Evolutionary conservation across 2,888 invertebrate genomes (phyloP).

Genomic region (Pilophorus perplexus): DNA sequence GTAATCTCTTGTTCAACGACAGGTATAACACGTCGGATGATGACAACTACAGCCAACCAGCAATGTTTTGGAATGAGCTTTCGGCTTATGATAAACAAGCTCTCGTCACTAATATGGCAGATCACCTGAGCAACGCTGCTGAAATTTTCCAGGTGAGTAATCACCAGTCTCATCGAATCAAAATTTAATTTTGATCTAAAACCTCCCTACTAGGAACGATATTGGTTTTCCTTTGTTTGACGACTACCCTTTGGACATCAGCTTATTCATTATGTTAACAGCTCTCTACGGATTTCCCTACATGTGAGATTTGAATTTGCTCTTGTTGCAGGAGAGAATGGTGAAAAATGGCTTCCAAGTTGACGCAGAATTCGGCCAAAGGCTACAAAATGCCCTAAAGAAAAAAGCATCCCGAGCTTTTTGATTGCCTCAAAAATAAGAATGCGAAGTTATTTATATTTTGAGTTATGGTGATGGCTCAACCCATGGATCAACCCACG

Average conservation of each 20-base stretch:
- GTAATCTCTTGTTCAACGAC: too few species aligned
- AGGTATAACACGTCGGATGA: conserved; percentile 58
- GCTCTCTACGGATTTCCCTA: too few species aligned
- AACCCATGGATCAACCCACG: too few species aligned
- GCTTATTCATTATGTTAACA: too few species aligned
- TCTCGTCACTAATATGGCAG: conserved; percentile 40
- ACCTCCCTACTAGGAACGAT: neutral
- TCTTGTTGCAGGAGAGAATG: conserved; percentile 60
- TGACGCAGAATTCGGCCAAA: conserved; percentile 72
- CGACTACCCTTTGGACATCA: too few species aligned
- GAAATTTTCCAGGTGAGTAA: conserved; percentile 34
- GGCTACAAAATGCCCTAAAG: conserved; percentile 23
- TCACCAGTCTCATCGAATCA: neutral
- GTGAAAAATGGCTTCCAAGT: conserved; percentile 78
- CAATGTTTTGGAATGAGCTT: conserved; percentile 41
- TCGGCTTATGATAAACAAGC: conserved; percentile 31
- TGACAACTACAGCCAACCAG: conserved; percentile 60
- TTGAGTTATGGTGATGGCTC: too few species aligned
- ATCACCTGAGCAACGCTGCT: conserved; percentile 40
- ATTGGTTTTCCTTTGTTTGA: too few species aligned
- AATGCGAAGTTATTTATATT: too few species aligned
- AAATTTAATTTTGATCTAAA: neutral
- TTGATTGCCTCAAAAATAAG: too few species aligned
- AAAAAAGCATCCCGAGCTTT: too few species aligned
- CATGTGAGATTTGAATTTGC: too few species aligned